Evolutionary conservation across 2,888 invertebrate genomes (phyloP).

Genomic region (Eilema griseolum): DNA sequence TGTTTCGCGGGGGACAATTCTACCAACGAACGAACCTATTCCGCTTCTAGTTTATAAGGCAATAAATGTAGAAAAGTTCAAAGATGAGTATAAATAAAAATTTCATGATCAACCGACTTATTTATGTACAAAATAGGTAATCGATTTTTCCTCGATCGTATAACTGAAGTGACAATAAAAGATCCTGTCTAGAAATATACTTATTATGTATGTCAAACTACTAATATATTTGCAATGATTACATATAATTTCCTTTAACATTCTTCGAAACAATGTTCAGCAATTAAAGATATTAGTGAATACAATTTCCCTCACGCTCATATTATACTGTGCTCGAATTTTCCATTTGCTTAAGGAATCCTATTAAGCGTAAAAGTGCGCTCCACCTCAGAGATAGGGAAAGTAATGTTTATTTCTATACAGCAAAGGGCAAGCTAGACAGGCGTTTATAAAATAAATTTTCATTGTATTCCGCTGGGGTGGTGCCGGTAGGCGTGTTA

Average conservation of each 20-base stretch:
- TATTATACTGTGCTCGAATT: conserved; percentile 36
- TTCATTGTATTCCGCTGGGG: conserved; percentile 63
- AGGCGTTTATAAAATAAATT: conserved; percentile 73
- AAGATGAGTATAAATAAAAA: no score
- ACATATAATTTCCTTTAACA: not conserved
- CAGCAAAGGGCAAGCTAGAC: conserved; percentile 65
- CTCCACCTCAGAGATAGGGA: conserved; percentile 53
- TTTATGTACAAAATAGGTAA: no score
- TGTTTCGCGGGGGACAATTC: conserved; percentile 34
- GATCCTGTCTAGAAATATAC: no score
- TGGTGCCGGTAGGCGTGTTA: conserved; percentile 58
- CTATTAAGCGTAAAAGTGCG: conserved; percentile 59
- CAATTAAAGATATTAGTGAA: conserved; percentile 28
- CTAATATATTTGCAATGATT: no score
- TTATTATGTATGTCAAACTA: no score
- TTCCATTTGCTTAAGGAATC: conserved; percentile 50
- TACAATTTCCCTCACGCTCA: conserved; percentile 32
- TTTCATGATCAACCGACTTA: no score
- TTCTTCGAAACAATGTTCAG: not conserved
- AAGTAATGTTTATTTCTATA: conserved; percentile 70
- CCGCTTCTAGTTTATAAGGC: no score
- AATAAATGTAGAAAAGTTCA: no score
- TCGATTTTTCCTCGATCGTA: no score
- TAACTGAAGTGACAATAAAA: no score
- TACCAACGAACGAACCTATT: conserved; percentile 25